Conservation (phyloP, 2,113 vertebrate species). For the Larimichthys polyactis region DNA sequence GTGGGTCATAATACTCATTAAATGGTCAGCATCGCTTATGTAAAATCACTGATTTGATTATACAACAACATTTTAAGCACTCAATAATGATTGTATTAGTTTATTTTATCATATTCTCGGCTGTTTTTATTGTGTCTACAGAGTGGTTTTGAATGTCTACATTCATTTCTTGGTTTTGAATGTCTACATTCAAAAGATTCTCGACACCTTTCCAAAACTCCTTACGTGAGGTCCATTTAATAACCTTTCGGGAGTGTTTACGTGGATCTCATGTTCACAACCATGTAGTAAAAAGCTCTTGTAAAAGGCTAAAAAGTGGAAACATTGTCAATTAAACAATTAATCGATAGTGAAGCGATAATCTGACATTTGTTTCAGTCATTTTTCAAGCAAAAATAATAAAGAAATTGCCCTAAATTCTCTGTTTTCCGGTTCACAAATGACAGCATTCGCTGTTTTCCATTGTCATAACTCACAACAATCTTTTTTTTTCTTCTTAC, state of each 20-base stretch:
- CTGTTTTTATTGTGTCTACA: neutral
- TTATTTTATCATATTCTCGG: neutral
- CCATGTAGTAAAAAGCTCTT: neutral
- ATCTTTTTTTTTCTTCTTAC: neutral
- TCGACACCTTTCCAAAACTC: neutral
- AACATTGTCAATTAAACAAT: neutral
- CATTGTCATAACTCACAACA: too few relatives aligned
- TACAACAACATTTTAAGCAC: neutral
- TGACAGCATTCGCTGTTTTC: neutral
- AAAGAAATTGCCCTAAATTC: neutral
- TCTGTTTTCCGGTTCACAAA: neutral
- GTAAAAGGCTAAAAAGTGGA: neutral
- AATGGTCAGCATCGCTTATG: neutral
- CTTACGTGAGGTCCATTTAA: neutral
- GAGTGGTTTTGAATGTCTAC: neutral
- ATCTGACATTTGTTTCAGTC: neutral
- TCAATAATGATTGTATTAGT: too few relatives aligned
- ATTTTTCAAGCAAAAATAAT: neutral
- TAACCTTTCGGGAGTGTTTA: neutral
- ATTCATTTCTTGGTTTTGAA: neutral
- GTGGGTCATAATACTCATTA: slow-evolving; percentile 14
- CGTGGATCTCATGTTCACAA: too few relatives aligned
- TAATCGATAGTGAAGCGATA: neutral
- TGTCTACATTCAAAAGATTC: neutral
- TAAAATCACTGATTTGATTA: neutral